phyloP scores from a whole-genome alignment of 35 echinoderm and acorn worm genomes.

The Anneissia japonica region DNA sequence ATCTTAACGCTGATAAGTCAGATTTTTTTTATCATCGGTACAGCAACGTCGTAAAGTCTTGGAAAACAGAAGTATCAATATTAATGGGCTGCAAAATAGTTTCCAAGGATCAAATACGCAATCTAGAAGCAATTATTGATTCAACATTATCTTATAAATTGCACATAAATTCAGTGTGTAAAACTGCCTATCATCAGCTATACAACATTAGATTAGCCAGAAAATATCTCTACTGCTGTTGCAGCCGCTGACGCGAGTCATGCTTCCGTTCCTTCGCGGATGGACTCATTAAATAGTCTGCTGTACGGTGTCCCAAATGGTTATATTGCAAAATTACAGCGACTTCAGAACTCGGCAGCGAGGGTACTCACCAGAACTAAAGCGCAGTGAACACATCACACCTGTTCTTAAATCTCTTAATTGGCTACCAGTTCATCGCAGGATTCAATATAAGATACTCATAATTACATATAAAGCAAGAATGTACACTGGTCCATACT shows the following conservation, averaged over 20 bases:
- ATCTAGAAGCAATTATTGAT: not conserved
- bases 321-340: not conserved
- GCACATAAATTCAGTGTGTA: conserved; percentile 21
- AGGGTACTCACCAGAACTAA: too few relatives aligned
- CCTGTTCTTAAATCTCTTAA: conserved; percentile 1
- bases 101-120: conserved; percentile 3
- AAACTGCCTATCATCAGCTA: conserved; percentile 7
- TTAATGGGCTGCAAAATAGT: not conserved
- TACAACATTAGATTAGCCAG: conserved; percentile 1
- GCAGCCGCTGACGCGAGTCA: not conserved
- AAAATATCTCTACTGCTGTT: conserved; percentile 8
- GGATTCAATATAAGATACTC: conserved; percentile 1
- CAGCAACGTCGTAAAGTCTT: not conserved
- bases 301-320: not conserved
- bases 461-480: not conserved
- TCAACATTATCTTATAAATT: not conserved
- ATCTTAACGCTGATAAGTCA: not conserved
- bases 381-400: not conserved
- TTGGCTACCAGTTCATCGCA: conserved; percentile 11
- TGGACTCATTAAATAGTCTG: not conserved
- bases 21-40: not conserved
- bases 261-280: not conserved
- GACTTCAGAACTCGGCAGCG: not conserved
- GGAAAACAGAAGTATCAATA: not conserved
- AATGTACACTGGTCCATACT: not conserved